A percentile compares a stretch with the other conserved stretches of the same genome.
Conservation (phyloP, 2,113 vertebrate species). For the Empidonax traillii region DNA sequence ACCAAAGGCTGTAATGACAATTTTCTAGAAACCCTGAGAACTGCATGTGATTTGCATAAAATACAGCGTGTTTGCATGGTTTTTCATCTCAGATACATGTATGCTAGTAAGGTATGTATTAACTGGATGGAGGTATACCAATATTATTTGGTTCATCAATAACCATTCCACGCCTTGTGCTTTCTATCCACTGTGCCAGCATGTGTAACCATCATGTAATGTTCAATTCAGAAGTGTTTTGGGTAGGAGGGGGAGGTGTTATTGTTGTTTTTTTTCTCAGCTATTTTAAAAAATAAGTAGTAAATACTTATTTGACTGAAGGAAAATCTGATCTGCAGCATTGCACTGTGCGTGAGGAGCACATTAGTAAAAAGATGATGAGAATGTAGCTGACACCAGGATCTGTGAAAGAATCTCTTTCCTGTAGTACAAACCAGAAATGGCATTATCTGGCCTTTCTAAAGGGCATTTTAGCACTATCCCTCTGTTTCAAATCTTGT, state of each 20-base stretch:
- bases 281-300: background rate
- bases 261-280: background rate
- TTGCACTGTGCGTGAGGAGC: background rate
- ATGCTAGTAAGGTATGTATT: slow-evolving; percentile 32
- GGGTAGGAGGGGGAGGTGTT: rapidly evolving
- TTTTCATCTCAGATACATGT: background rate
- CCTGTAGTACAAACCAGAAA: background rate
- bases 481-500: background rate
- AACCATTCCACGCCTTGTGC: background rate
- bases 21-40: background rate
- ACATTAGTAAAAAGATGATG: background rate
- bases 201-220: background rate
- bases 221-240: background rate
- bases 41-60: background rate
- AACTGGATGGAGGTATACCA: background rate
- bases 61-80: background rate
- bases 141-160: background rate
- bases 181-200: background rate
- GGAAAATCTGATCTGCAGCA: background rate
- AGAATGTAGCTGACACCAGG: background rate
- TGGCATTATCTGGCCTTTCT: slow-evolving; percentile 53
- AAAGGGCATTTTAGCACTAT: slow-evolving; percentile 47
- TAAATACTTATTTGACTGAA: background rate
- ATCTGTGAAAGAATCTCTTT: background rate
- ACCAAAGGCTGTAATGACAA: background rate